phyloP scores from a whole-genome alignment of 2,113 vertebrate species.

The Pelvicachromis taeniatus region DNA sequence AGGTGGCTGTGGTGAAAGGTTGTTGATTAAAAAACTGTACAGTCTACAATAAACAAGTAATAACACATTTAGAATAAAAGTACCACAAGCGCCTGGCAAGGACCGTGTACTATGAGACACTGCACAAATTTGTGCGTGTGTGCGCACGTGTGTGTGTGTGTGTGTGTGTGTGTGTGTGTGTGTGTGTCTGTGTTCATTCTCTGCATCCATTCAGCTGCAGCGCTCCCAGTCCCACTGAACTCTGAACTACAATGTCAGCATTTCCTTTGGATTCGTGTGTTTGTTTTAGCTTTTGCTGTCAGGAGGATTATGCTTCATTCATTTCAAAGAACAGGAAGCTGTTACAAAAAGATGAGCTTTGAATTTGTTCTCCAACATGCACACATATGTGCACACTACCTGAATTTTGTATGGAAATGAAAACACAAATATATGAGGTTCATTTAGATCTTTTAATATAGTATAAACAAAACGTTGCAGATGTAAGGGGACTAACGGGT shows the following conservation, averaged over 20 bases:
- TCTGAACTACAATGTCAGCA: conserved; percentile 55
- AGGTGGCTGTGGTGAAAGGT: not conserved
- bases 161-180: not conserved
- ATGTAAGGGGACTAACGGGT: not conserved
- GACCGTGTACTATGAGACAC: not conserved
- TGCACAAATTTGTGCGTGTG: not conserved
- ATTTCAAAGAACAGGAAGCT: conserved; percentile 61
- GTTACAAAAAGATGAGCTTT: conserved; percentile 31
- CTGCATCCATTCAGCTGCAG: conserved; percentile 17
- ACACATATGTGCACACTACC: not conserved
- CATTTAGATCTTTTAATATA: not conserved
- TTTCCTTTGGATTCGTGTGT: conserved; percentile 47
- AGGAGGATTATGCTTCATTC: conserved; percentile 52
- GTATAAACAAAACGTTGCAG: not conserved
- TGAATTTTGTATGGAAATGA: not conserved
- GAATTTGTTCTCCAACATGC: not conserved
- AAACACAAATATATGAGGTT: not conserved
- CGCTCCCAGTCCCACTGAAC: conserved; percentile 21
- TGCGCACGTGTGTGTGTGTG: not conserved
- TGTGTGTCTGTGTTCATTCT: not conserved
- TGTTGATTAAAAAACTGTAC: not conserved
- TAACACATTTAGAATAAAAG: not conserved
- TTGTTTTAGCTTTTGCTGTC: conserved; percentile 48
- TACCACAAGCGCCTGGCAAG: not conserved
- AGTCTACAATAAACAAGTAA: not conserved